phyloP scores from a whole-genome alignment of 2,888 invertebrate genomes.

The Ectemnius lituratus region DNA sequence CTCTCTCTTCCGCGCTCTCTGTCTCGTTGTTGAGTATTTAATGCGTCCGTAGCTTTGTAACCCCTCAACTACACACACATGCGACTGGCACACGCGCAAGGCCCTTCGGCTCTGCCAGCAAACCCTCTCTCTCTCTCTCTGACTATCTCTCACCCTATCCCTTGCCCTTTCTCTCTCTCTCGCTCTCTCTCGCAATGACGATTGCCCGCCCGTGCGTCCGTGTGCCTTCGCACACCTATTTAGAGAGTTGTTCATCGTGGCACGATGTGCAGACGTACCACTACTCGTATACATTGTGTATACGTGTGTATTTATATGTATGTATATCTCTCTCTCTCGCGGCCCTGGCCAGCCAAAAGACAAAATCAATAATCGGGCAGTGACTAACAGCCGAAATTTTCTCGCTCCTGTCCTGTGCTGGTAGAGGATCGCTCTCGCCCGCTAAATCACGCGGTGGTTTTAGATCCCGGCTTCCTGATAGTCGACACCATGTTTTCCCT shows the following conservation, averaged over 20 bases:
- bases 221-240: slow-evolving; percentile 20
- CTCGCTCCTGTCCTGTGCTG: slow-evolving; percentile 45
- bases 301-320: slow-evolving; percentile 26
- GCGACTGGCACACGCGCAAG: slow-evolving; percentile 25
- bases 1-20: too few relatives aligned
- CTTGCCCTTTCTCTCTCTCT: slow-evolving; percentile 19
- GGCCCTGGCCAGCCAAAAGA: slow-evolving; percentile 67
- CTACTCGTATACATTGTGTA: too few relatives aligned
- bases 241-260: too few relatives aligned
- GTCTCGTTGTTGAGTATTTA: slow-evolving; percentile 65
- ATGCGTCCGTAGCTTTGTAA: slow-evolving; percentile 72
- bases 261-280: too few relatives aligned
- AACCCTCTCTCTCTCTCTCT: slow-evolving; percentile 19
- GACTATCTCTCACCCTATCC: slow-evolving; percentile 30
- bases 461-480: too few relatives aligned
- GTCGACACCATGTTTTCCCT: too few relatives aligned
- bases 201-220: neutral
- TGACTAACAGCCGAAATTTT: slow-evolving; percentile 63
- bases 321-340: slow-evolving; percentile 4
- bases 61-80: slow-evolving; percentile 44
- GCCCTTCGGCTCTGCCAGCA: slow-evolving; percentile 46
- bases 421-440: too few relatives aligned
- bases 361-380: slow-evolving; percentile 75
- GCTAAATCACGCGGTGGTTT: too few relatives aligned
- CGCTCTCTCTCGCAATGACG: neutral